Percentiles rank a stretch among this genome's conserved stretches.
phyloP scores from a whole-genome alignment of 2,888 invertebrate genomes.

The Athalia cordata region DNA sequence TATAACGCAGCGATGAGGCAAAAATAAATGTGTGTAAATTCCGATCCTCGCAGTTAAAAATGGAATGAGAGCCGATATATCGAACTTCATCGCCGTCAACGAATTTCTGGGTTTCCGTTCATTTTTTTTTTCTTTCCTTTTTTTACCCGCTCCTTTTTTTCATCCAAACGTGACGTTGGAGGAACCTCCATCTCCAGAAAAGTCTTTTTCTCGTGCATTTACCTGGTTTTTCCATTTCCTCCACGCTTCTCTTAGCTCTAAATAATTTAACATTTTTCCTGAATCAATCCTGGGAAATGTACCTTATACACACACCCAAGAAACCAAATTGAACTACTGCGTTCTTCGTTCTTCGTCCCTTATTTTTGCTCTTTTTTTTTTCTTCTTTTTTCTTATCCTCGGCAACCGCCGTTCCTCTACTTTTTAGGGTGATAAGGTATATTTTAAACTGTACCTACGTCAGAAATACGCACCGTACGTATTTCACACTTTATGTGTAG shows the following conservation, averaged over 20 bases:
- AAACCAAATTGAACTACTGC: not conserved
- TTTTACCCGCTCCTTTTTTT: not conserved
- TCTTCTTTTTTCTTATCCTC: too few relatives aligned
- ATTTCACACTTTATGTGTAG: too few relatives aligned
- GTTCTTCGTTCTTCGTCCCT: not conserved
- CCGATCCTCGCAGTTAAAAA: too few relatives aligned
- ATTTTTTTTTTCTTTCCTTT: not conserved
- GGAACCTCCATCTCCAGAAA: not conserved
- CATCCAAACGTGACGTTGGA: not conserved
- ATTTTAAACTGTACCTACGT: too few relatives aligned
- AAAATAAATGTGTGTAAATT: too few relatives aligned
- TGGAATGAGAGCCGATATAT: too few relatives aligned
- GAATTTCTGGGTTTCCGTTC: too few relatives aligned
- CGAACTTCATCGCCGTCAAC: too few relatives aligned
- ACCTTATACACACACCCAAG: not conserved
- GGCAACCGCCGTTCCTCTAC: too few relatives aligned
- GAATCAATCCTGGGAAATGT: conserved; percentile 14
- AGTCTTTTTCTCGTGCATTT: not conserved
- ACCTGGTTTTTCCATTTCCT: conserved; percentile 21
- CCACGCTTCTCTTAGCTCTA: not conserved
- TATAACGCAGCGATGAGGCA: too few relatives aligned
- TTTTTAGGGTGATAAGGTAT: too few relatives aligned
- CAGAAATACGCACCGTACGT: too few relatives aligned
- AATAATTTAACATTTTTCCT: conserved; percentile 17
- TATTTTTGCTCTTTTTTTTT: not conserved